Conservation (phyloP, 2,113 vertebrate genomes). For the Stomatorhinus ivindoensis region DNA sequence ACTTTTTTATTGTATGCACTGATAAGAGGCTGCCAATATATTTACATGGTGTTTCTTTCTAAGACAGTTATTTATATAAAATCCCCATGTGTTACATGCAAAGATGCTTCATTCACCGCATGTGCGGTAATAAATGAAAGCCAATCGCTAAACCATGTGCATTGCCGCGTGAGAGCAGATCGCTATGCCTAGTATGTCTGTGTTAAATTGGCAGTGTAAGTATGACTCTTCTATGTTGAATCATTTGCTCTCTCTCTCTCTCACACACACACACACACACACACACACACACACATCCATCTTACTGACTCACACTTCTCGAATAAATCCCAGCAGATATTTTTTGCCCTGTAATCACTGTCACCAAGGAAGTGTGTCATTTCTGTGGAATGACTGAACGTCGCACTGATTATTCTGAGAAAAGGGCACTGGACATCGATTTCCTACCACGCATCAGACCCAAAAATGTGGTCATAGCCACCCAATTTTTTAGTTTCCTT, state of each 20-base stretch:
- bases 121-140: neutral
- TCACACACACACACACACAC: neutral
- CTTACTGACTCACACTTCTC: neutral
- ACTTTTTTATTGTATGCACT: neutral
- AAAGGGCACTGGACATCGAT: neutral
- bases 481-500: neutral
- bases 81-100: neutral
- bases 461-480: neutral
- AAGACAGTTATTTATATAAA: neutral
- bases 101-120: neutral
- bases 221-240: neutral
- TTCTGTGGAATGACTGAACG: constrained; percentile 36
- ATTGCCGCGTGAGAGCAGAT: neutral
- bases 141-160: neutral
- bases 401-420: neutral
- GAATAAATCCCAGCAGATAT: constrained; percentile 33
- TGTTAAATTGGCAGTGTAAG: neutral
- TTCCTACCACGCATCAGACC: neutral
- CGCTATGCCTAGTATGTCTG: neutral
- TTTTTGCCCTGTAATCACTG: constrained; percentile 45
- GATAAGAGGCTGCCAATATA: neutral
- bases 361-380: constrained; percentile 39
- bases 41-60: neutral
- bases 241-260: neutral
- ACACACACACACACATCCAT: neutral